A percentile compares a stretch with the other conserved stretches of the same genome.
phyloP scores from a whole-genome alignment of 2,113 vertebrate genomes.

The Atherinomorus stipes region DNA sequence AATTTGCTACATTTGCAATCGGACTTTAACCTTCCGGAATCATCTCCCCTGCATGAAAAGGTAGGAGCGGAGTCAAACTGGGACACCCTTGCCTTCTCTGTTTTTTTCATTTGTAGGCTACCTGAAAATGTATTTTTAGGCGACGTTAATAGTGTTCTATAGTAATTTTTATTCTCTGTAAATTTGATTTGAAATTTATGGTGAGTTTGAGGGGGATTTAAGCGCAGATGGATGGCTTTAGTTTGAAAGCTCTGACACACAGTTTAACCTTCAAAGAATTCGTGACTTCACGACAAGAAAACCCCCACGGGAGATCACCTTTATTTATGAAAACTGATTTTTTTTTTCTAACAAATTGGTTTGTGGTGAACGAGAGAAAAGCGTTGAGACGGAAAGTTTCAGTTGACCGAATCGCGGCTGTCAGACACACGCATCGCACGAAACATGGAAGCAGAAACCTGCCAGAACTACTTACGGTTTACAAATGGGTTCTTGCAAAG shows the following conservation, averaged over 20 bases:
- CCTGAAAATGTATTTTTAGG: background rate
- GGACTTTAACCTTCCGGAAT: conserved; percentile 33
- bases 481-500: background rate
- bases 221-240: conserved; percentile 43
- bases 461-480: background rate
- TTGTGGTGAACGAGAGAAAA: conserved; percentile 10
- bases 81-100: background rate
- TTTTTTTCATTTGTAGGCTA: background rate
- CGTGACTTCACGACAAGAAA: background rate
- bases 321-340: background rate
- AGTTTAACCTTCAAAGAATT: conserved; percentile 10
- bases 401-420: conserved; percentile 14
- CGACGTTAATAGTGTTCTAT: conserved; percentile 5
- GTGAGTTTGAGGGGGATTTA: conserved; percentile 42
- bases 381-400: conserved; percentile 71
- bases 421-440: background rate
- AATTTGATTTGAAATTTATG: background rate
- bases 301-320: background rate
- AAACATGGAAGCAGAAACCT: background rate
- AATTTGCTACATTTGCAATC: conserved; percentile 24
- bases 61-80: conserved; percentile 58
- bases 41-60: conserved; percentile 43
- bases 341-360: conserved; percentile 1
- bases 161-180: conserved; percentile 3
- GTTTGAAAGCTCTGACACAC: conserved; percentile 38